Percentiles rank a stretch among this genome's conserved stretches.
Conservation (phyloP, 2,113 vertebrate species). For the cat (Felis catus) region DNA sequence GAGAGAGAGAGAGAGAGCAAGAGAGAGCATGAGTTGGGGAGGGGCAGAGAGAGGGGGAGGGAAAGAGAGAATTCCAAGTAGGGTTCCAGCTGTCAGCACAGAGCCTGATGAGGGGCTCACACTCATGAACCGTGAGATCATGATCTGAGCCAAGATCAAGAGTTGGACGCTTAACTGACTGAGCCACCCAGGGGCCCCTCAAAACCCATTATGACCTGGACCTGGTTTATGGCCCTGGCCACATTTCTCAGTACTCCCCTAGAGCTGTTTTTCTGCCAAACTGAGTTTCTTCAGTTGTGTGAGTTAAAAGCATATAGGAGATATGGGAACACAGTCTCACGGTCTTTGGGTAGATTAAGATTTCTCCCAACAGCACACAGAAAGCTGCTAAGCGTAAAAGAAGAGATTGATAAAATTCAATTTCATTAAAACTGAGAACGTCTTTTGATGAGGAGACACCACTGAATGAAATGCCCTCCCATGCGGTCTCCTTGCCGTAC, state of each 20-base stretch:
- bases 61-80: too few species aligned
- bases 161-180: too few species aligned
- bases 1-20: too few species aligned
- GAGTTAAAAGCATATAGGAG: neutral
- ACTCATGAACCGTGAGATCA: too few species aligned
- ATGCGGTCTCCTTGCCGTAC: neutral
- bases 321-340: neutral
- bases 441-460: neutral
- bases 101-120: too few species aligned
- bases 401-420: neutral
- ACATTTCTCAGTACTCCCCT: neutral
- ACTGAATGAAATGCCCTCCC: neutral
- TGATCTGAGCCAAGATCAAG: too few species aligned
- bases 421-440: neutral
- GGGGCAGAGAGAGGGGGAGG: too few species aligned
- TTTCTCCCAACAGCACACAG: neutral
- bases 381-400: neutral
- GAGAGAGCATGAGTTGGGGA: too few species aligned
- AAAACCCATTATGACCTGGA: neutral
- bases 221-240: neutral
- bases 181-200: too few species aligned
- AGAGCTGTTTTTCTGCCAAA: neutral
- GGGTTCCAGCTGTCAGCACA: too few species aligned
- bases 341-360: neutral
- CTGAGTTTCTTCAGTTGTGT: neutral